Evolutionary conservation across 2,888 invertebrate species (phyloP).

Genomic region (Galerucella calmariensis): DNA sequence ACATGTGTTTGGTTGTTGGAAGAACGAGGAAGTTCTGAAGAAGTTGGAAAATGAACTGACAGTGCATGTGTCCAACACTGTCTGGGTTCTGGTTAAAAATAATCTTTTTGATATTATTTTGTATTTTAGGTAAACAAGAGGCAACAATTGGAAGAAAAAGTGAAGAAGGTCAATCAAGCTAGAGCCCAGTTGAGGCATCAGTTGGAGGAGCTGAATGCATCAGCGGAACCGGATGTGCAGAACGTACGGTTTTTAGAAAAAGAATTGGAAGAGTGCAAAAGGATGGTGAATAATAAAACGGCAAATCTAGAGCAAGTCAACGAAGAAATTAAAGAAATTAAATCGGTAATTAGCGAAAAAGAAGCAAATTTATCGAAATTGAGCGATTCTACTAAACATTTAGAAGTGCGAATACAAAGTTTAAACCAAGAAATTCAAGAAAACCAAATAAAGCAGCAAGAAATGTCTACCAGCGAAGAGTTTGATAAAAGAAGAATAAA

Average conservation of each 20-base stretch:
- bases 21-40: too few relatives aligned
- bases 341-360: conserved; percentile 56
- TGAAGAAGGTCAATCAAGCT: conserved; percentile 52
- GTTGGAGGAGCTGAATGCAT: conserved; percentile 56
- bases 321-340: conserved; percentile 55
- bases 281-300: conserved; percentile 62
- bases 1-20: too few relatives aligned
- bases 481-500: conserved; percentile 53
- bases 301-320: conserved; percentile 57
- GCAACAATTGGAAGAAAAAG: conserved; percentile 55
- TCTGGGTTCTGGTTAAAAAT: too few relatives aligned
- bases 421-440: conserved; percentile 67
- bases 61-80: too few relatives aligned
- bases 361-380: conserved; percentile 62
- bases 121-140: conserved; percentile 13
- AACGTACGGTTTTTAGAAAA: conserved; percentile 58
- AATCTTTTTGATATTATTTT: not conserved
- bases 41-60: too few relatives aligned
- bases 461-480: conserved; percentile 54
- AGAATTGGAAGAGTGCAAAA: conserved; percentile 60
- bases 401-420: conserved; percentile 56
- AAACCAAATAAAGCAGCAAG: conserved; percentile 64
- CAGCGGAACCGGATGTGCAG: conserved; percentile 60
- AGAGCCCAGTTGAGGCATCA: conserved; percentile 51
- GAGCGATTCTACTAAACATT: conserved; percentile 48